Evolutionary conservation across 2,888 invertebrate genomes (phyloP), one percentile per base, ranked within the genome.

Genomic region (Pelosia muscerda): DNA sequence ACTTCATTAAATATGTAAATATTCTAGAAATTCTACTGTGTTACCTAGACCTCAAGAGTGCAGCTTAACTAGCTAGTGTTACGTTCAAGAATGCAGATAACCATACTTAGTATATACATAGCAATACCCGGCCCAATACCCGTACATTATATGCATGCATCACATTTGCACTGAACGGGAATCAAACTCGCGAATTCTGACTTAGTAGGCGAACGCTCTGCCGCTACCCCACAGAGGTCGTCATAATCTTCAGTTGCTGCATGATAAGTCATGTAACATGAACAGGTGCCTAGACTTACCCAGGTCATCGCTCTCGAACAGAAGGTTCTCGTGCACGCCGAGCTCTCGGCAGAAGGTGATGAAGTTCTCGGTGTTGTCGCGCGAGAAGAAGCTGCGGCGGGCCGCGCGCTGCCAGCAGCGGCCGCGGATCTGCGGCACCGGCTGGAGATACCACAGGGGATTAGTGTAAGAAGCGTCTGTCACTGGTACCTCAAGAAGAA

Each of bases 311-410:
- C 98, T 98, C 93, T 98, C 98, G 88, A 98, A 98, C 58, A 98
- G 95, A 68, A 98, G 95, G 90, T 98, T 98, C 89, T 98, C 97
- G 83, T 98, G 98, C 49, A 98, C 97, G 59, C 98, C 98, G 65
- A 98, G 96, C 64, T 97, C 96, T 68, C 97, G 96, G 87, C 98
- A 98, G 95, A 98, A 98, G 73, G 97, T 96, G 81, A 98, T 96
- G 90, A 98, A 98, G 92, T 98, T 98, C 85, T 98, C 98, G 82
- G 97, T 97, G 92, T 98, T 98, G 92, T 98, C 98, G 57, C 98
- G 88, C 0, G 98, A 98, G 92, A 98, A 98, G 95, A 98, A 98
- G 84, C 97, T 98, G 77, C 97, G 96, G 15, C 97, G 96, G 70
- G 97, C 97, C 19, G 98, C 98, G 82, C 97, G 97, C 92, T 97